Evolutionary conservation across 1,140 invertebrate species (phyloP).

Genomic region (Heliconius hermathena): DNA sequence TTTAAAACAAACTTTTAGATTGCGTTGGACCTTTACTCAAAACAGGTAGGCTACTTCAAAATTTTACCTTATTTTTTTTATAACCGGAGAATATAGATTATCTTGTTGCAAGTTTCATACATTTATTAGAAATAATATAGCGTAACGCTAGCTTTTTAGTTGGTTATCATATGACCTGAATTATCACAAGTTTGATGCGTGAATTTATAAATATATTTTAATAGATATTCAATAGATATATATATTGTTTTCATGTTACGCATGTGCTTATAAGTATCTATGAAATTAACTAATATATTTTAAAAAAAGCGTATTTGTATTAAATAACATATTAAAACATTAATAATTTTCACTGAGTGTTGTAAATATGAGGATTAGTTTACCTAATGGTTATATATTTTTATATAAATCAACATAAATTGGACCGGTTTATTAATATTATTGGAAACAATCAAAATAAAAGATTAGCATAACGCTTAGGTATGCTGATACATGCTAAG

Average conservation of each 20-base stretch:
- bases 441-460: not conserved
- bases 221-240: not conserved
- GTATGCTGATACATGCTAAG: constrained; percentile 18
- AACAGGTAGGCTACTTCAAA: too few species aligned
- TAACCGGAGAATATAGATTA: too few species aligned
- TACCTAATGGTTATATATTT: not conserved
- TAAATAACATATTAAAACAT: not conserved
- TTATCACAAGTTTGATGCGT: not conserved
- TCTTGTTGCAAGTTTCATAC: too few species aligned
- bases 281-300: too few species aligned
- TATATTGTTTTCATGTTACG: not conserved
- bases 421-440: constrained; percentile 1
- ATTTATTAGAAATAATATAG: too few species aligned
- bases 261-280: not conserved
- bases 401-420: not conserved
- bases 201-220: not conserved
- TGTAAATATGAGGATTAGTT: too few species aligned
- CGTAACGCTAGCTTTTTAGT: not conserved
- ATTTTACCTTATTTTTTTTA: too few species aligned
- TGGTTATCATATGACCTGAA: not conserved
- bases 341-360: too few species aligned
- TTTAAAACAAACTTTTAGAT: not conserved
- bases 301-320: not conserved
- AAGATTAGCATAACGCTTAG: constrained; percentile 1
- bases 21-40: too few species aligned